These are phyloP conservation scores for Venturia canescens DNA, from an alignment of 1,140 invertebrate species.

Conservation along the genomic window DNA sequence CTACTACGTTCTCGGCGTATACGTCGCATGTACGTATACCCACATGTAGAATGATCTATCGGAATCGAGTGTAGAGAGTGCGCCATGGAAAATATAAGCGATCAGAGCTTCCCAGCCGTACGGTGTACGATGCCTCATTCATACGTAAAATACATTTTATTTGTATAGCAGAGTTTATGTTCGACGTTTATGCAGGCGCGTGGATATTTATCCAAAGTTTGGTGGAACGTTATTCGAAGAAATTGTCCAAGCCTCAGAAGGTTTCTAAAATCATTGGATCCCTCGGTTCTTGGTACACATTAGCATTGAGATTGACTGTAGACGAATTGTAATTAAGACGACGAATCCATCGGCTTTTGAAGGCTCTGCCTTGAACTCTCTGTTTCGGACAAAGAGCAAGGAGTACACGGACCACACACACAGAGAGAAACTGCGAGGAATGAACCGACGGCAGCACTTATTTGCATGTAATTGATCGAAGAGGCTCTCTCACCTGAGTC, in stretches of 20 bases:
- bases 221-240: background rate
- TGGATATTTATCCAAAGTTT: background rate
- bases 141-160: background rate
- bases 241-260: conserved; percentile 16
- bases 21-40: background rate
- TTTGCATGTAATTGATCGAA: conserved; percentile 74
- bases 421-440: conserved; percentile 59
- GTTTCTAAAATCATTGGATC: conserved; percentile 40
- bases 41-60: background rate
- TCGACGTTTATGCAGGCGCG: no score
- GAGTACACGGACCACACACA: conserved; percentile 52
- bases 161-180: background rate
- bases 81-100: conserved; percentile 12
- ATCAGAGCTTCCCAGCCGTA: background rate
- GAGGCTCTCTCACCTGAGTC: conserved; percentile 54
- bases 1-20: background rate
- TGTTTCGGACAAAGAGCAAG: conserved; percentile 51
- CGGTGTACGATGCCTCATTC: conserved; percentile 9
- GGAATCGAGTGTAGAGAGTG: background rate
- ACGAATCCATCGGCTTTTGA: conserved; percentile 72
- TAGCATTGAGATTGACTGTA: conserved; percentile 77
- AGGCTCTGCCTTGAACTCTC: conserved; percentile 52
- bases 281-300: conserved; percentile 69
- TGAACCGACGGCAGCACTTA: conserved; percentile 61
- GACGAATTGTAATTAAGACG: conserved; percentile 76